These are phyloP conservation scores for Aegotheles bennettii DNA, from an alignment of 2,113 vertebrate genomes.

Conservation along the genomic window DNA sequence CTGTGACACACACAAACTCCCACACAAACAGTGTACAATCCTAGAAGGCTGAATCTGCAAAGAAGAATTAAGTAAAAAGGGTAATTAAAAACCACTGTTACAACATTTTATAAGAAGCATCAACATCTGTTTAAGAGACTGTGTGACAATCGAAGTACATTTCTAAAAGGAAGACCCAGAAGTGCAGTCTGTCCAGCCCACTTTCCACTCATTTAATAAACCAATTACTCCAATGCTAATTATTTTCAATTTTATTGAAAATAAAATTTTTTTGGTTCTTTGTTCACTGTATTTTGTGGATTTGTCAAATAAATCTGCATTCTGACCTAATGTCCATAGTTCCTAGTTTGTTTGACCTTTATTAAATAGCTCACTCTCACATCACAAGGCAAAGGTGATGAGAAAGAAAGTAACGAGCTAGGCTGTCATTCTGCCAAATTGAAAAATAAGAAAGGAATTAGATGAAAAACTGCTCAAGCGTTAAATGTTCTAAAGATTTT, in stretches of 20 bases:
- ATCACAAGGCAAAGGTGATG: background rate
- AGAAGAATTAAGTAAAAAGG: background rate
- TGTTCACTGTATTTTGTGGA: background rate
- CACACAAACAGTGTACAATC: background rate
- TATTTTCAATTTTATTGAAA: too few relatives aligned
- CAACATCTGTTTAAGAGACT: background rate
- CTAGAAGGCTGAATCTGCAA: background rate
- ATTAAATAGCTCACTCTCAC: background rate
- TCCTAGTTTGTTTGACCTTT: background rate
- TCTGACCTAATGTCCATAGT: background rate
- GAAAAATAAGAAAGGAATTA: constrained; percentile 30
- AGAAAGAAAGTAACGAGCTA: background rate
- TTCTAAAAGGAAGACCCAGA: background rate
- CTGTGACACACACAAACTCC: background rate
- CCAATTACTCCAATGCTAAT: background rate
- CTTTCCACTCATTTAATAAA: background rate
- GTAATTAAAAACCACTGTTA: background rate
- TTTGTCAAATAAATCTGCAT: background rate
- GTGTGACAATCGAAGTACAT: background rate
- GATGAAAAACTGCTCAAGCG: constrained; percentile 37
- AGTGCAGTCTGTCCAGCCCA: background rate
- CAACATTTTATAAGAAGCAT: background rate
- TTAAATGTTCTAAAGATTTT: constrained; percentile 43
- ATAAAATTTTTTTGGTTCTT: too few relatives aligned
- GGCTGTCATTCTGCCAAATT: background rate